Evolutionary conservation across 2,113 vertebrate genomes (phyloP), one percentile per base, ranked within the genome.

Genomic region (Maccullochella peelii): DNA sequence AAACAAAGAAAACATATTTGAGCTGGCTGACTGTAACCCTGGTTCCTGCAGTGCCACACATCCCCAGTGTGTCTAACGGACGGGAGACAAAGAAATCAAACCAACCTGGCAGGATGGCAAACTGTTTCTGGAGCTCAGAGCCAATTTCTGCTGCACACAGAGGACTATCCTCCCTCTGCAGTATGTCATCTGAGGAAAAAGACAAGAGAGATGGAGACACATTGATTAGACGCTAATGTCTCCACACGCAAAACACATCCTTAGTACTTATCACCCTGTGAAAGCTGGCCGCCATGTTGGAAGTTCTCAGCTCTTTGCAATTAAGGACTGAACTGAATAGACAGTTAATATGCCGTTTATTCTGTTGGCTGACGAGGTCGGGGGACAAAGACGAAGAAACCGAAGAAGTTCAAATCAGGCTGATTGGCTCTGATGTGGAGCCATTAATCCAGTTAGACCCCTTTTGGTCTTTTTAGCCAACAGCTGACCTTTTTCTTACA

Each of bases 31-130:
- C n/a, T 66, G 23, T 18, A 20, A 52, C 20, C 5, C 47, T 4
- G 38, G 18, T 58, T 30, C 23, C 4, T 27, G 54, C 15, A 27
- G 8, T 5, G 54, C 38, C 16, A 3, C 18, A 6, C 47, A n/a
- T 23, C 15, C 6, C 6, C 9, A 10, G 54, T 47, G 30, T 47
- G 5, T 2, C 21, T 61, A 25, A 47, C 0, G 3, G 8, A 72
- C 25, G 18, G 16, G 1, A n/a, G 44, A 38, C 1, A 20, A 3
- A 38, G 27, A 42, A 27, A 52, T 42, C 23, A 73, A 49, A 86
- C 96, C 92, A 78, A 98, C 97, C 97, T 80, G 97, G 97, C n/a
- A 97, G 92, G 93, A 97, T 97, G 50, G 97, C 97, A 87, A 99
- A 99, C 66, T 97, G 97, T 69, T 97, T 98, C 93, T 94, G 96